Evolutionary conservation across 2,797 vertebrate genomes (phyloP).

Genomic region (Lophotriccus pileatus): DNA sequence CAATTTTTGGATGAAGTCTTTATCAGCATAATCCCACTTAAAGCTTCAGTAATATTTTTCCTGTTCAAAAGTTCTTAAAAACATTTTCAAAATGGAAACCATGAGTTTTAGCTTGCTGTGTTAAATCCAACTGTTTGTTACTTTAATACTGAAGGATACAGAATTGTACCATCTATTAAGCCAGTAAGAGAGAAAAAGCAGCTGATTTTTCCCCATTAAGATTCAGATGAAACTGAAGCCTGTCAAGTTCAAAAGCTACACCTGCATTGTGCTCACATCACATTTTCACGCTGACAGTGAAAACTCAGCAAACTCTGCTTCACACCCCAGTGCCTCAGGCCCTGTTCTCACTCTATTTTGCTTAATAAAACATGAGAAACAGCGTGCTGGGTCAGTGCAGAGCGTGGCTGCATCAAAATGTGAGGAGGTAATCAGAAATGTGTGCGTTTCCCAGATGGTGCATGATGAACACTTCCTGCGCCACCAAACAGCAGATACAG

Average conservation of each 20-base stretch:
- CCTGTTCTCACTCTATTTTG: background rate
- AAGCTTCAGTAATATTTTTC: background rate
- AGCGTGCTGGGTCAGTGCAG: background rate
- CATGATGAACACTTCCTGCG: constrained; percentile 60
- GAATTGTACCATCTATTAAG: background rate
- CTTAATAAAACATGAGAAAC: background rate
- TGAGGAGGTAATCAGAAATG: constrained; percentile 28
- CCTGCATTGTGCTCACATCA: background rate
- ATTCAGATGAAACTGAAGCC: background rate
- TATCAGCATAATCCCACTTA: background rate
- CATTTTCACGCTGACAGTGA: background rate
- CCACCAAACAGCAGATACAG: constrained; percentile 62
- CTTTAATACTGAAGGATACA: background rate
- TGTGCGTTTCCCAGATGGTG: constrained; percentile 35
- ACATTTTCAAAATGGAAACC: background rate
- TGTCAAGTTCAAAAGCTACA: background rate
- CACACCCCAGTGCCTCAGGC: background rate
- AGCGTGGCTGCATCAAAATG: background rate
- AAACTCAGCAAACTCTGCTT: background rate
- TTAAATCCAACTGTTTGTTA: rapidly evolving
- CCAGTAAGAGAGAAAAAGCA: background rate
- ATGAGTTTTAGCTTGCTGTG: background rate
- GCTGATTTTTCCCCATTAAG: background rate
- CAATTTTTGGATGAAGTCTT: background rate
- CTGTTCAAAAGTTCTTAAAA: background rate